These are phyloP conservation scores for Spongilla lacustris DNA, from an alignment of 37 sponge, comb jelly and placozoan species.

Conservation along the genomic window DNA sequence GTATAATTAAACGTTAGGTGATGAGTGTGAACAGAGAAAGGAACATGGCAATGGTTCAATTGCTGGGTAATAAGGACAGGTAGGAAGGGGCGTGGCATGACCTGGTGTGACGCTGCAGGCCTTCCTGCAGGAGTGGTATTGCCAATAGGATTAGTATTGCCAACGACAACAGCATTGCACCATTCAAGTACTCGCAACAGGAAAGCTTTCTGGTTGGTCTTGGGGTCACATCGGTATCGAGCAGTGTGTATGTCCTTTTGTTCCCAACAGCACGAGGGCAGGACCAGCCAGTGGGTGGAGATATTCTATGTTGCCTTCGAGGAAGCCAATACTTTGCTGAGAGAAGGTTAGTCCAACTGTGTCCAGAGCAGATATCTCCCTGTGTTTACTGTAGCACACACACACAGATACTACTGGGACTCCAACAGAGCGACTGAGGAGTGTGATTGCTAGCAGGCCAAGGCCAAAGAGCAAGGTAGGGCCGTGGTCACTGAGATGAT, in stretches of 20 bases:
- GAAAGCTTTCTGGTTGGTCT: background rate
- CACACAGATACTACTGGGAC: background rate
- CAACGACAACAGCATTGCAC: background rate
- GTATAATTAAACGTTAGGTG: background rate
- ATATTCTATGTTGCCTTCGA: background rate
- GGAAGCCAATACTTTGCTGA: background rate
- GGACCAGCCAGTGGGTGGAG: background rate
- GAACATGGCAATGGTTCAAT: background rate
- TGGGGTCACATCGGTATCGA: background rate
- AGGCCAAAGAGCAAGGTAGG: background rate
- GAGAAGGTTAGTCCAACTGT: background rate
- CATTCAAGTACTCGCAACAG: background rate
- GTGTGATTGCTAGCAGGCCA: background rate
- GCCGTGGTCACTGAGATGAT: background rate
- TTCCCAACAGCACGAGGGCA: background rate
- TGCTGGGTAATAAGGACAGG: background rate
- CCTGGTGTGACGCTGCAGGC: background rate
- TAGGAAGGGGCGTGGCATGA: background rate
- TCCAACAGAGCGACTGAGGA: background rate
- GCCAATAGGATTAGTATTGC: no score
- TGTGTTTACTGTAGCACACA: background rate
- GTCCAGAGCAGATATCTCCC: no score
- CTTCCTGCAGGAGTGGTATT: background rate
- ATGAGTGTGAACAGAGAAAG: background rate
- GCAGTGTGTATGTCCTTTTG: no score